These are phyloP conservation scores for Latrodectus geometricus DNA, from an alignment of 1,140 invertebrate species.

Conservation along the genomic window DNA sequence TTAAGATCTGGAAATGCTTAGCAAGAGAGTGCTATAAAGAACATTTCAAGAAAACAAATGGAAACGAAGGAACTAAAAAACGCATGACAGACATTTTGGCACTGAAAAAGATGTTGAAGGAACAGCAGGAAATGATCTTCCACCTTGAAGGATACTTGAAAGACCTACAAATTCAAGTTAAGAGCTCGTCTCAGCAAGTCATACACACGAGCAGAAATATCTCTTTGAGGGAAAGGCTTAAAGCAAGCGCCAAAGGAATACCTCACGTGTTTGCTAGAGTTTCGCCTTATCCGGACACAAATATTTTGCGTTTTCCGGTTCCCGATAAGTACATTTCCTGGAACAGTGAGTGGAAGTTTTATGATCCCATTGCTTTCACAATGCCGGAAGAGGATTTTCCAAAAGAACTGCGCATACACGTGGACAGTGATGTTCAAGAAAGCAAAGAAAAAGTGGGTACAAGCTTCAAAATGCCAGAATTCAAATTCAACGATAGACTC, in stretches of 20 bases:
- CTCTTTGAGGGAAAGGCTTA: conserved; percentile 11
- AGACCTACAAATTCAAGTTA: conserved; percentile 23
- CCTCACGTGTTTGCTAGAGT: conserved; percentile 38
- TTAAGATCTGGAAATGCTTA: conserved; percentile 34
- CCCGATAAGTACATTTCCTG: conserved; percentile 33
- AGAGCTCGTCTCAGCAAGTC: conserved; percentile 9
- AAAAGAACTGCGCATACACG: background rate
- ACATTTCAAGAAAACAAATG: background rate
- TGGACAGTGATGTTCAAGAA: conserved; percentile 29
- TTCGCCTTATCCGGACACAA: conserved; percentile 67
- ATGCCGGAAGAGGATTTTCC: conserved; percentile 29
- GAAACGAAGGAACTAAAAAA: background rate
- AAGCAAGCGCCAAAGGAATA: background rate
- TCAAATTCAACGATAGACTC: conserved; percentile 64
- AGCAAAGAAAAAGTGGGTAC: background rate
- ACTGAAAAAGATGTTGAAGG: background rate
- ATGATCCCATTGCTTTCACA: conserved; percentile 33
- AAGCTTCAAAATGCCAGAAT: conserved; percentile 51
- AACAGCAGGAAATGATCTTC: conserved; percentile 5
- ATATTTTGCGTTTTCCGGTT: conserved; percentile 81
- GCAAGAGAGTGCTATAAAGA: conserved; percentile 3
- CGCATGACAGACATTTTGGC: conserved; percentile 4
- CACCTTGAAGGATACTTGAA: conserved; percentile 11
- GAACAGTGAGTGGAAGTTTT: conserved; percentile 11
- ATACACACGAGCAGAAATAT: background rate